Conservation (phyloP, 2,797 vertebrate genomes). For the Hypotaenidia okinawae region DNA sequence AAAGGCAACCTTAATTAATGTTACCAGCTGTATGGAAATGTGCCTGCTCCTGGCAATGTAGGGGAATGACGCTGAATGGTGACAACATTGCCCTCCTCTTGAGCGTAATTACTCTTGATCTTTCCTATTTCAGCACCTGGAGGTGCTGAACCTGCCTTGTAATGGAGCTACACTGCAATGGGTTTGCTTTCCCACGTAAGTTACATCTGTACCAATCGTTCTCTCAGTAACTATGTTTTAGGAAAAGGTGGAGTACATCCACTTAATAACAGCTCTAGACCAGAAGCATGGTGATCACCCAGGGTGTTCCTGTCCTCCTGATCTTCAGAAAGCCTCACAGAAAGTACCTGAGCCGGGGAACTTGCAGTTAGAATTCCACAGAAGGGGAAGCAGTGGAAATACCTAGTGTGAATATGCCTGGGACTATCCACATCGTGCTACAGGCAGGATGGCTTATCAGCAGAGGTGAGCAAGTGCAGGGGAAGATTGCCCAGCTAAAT, state of each 20-base stretch:
- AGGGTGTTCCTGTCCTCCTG: background rate
- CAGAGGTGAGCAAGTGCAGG: background rate
- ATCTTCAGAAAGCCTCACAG: background rate
- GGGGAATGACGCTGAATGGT: background rate
- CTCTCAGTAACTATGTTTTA: background rate
- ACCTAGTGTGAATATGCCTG: background rate
- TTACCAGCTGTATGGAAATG: conserved; percentile 29
- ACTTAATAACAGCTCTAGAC: background rate
- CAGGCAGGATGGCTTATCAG: background rate
- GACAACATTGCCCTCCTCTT: background rate
- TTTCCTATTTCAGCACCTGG: background rate
- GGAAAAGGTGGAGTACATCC: background rate
- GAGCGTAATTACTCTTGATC: conserved; percentile 3
- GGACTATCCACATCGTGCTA: background rate
- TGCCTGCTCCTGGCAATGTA: background rate
- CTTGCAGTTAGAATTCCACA: background rate
- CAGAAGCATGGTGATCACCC: background rate
- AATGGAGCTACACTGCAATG: background rate
- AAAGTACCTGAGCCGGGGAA: background rate
- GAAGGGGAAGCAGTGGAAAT: background rate
- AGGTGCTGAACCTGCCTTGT: background rate
- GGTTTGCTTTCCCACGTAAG: background rate
- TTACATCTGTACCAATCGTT: background rate
- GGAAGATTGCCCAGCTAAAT: background rate
- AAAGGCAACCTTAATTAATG: conserved; percentile 54